Base-by-base conservation (phyloP, 2,113 vertebrate species). In the Tachysurus vachellii region DNA sequence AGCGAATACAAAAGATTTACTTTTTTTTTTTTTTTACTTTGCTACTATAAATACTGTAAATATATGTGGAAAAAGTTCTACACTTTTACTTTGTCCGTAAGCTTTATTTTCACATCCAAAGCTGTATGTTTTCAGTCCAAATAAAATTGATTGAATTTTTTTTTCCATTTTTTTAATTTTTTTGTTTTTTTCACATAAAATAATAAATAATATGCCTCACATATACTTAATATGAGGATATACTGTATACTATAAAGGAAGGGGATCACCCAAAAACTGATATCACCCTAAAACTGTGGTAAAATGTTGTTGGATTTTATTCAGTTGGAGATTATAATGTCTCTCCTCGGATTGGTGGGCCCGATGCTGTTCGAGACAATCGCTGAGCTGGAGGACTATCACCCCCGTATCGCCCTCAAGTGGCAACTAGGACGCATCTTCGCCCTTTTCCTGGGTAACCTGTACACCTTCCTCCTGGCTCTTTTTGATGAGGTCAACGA, bases 391-490 rank as follows among this genome's bases (percentile, higher is more conserved):
- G 98, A 99, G 91, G 96, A 99, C 81, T 99, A 99, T 87, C 98
- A 99, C 85, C 98, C 98, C 11, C 97, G 98, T 54, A 96, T 98
- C 0, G 98, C 98, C 79, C 94, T 99, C 88, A 99, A 99, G 85
- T 99, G 98, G 98, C 98, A 99, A 93, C 96, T 99, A 12, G 98
- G 98, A 0, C 94, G 98, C 61, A 99, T 99, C 91, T 99, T 99
- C 1, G 98, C 98, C 0, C 97, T 99, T 31, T 99, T 99, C 90
- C 94, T 99, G 59, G 98, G 98, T 12, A 99, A 99, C 88, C 96
- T 99, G 80, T 99, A 99, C 91, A 99, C 98, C 0, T 99, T 99
- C 82, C 92, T 99, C 66, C 92, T 99, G 68, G 98, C 98, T 85
- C 94, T 99, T 91, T 99, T 99, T 92, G 98, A 99, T 76, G 98